Evolutionary conservation across 2,113 vertebrate genomes (phyloP), one percentile per base, ranked within the genome.

Genomic region (Syrrhaptes paradoxus): DNA sequence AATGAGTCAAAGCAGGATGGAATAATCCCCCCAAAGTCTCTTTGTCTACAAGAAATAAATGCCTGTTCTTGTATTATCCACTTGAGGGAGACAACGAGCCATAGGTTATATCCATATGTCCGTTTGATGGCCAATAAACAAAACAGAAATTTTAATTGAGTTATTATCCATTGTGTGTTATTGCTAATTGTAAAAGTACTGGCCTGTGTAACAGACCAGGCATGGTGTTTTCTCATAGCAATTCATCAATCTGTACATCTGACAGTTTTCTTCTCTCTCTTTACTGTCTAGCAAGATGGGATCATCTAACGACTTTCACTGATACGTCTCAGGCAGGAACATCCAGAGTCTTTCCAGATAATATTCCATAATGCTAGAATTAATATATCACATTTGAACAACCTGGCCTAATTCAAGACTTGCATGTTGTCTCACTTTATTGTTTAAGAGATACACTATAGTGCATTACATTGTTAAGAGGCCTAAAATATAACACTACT

Each of bases 11-110:
- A 89, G 5, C 9, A n/a, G 19, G 15, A 59, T 65, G 65, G 28
- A 80, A 63, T 34, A 61, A 89, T 55, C 12, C 0, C 4, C n/a
- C 57, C 81, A 28, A 59, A 36, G 7, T 3, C 4, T 17, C 15
- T 34, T 14, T 21, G 7, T 32, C 29, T 55, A 29, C 31, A 83
- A 58, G 5, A 74, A 80, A 61, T 32, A 85, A 76, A 38, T 62
- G 14, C 32, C 51, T 91, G 58, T 73, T 83, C 66, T 82, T 73
- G 31, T 32, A 9, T 93, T 89, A 66, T 41, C 94, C 96, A 91
- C 94, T 96, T 89, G 94, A 85, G 93, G 94, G 93, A 96, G 93
- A 96, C 87, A 94, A 72, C 4, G 74, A 95, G 93, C 89, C 67
- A 96, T 11, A 74, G 94, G 96, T 92, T 59, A 77, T 15, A 58